These are phyloP conservation scores for Pantherophis alleghaniensis DNA, from an alignment of 2,797 vertebrate genomes.

Conservation along the genomic window DNA sequence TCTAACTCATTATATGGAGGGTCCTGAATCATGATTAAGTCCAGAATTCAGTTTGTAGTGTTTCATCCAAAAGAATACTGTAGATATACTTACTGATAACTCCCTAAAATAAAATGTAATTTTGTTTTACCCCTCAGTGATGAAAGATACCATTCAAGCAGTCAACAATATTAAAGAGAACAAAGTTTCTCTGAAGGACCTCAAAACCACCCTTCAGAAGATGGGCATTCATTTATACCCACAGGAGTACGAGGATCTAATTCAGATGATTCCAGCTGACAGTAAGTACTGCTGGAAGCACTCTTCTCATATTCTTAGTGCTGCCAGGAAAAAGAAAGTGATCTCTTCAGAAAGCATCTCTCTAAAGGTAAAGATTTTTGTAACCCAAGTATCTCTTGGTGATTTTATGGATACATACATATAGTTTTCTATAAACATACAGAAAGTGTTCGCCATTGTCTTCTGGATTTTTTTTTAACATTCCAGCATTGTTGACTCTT, in stretches of 20 bases:
- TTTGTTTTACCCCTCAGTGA: not conserved
- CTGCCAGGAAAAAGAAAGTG: not conserved
- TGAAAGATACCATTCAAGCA: constrained; percentile 20
- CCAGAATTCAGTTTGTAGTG: not conserved
- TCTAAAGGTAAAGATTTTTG: not conserved
- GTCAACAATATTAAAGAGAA: not conserved
- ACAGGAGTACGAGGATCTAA: constrained; percentile 5
- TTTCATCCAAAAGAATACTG: not conserved
- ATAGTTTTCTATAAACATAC: not conserved
- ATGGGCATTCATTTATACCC: constrained; percentile 21
- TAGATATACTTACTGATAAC: not conserved
- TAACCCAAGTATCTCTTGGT: not conserved
- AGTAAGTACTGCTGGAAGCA: not conserved
- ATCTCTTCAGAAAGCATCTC: not conserved
- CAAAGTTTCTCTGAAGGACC: not conserved
- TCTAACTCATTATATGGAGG: not conserved
- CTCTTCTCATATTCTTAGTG: not conserved
- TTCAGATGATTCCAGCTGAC: not conserved
- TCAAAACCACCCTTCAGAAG: not conserved
- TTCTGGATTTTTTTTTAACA: not conserved
- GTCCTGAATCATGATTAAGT: not conserved
- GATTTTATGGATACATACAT: not conserved
- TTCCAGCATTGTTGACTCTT: not conserved
- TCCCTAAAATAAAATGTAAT: not conserved
- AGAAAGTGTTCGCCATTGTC: not conserved